These are phyloP conservation scores for Tipula lateralis DNA, from an alignment of 2,888 invertebrate genomes.

Conservation along the genomic window DNA sequence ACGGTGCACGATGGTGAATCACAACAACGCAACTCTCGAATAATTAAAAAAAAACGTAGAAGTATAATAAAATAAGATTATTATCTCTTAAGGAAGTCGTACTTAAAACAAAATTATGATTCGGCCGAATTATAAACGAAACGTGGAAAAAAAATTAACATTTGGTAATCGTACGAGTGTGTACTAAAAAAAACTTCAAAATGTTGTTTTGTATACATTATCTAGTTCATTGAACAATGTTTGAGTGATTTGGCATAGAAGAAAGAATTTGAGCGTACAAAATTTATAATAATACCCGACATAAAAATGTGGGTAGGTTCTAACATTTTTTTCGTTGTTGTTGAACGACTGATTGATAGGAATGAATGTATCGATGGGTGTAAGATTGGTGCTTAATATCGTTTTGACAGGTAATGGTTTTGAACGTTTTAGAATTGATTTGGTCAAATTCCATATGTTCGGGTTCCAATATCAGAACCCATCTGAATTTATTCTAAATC, in stretches of 20 bases:
- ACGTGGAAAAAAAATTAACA: neutral
- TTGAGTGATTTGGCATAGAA: conserved; percentile 15
- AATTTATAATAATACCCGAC: neutral
- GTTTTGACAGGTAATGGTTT: neutral
- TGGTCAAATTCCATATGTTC: too few relatives aligned
- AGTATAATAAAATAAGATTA: neutral
- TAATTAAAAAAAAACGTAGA: neutral
- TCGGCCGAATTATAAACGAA: neutral
- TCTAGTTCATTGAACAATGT: conserved; percentile 6
- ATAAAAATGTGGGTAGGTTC: neutral
- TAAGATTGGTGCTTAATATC: neutral
- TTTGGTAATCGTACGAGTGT: neutral
- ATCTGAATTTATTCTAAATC: too few relatives aligned
- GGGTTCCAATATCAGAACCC: too few relatives aligned
- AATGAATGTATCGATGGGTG: neutral
- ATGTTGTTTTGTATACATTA: neutral
- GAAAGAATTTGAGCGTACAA: neutral
- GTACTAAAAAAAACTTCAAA: neutral
- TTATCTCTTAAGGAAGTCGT: conserved; percentile 19
- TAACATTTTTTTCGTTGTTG: neutral
- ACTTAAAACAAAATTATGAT: neutral
- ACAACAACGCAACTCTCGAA: neutral
- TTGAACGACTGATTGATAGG: neutral
- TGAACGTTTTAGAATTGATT: too few relatives aligned
- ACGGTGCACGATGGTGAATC: neutral